Base-by-base conservation (phyloP, 2,888 invertebrate genomes). In the Pandemis heparana region DNA sequence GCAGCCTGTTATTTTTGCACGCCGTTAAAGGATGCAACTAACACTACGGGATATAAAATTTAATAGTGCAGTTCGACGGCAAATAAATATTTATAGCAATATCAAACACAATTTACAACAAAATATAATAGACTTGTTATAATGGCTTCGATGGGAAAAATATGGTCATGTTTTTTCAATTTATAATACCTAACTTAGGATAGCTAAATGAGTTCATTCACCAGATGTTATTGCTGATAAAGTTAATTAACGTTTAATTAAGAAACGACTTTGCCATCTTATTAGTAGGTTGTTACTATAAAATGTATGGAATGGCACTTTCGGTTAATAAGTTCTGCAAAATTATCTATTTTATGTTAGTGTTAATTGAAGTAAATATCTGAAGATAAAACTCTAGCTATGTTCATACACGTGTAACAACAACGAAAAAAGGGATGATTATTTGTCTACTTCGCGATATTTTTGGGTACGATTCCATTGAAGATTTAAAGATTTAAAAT, bases 71-170 rank as follows among this genome's bases (percentile, higher is more conserved):
- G 65, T 70, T 61, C 18, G 69, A 12, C 60, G 59, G 59, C 43
- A 69, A 59, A 60, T 70, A 61, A 74, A 74, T 70, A 65, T 74
- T 74, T 70, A 74, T 74, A 53, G 74, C 73, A 53, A 70, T 61
- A 70, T 74, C 70, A 74, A 74, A 70, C 73, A 68, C 67, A 56
- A 73, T 73, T 73, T 73, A 73, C 48, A 73, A 69, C 70, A 70
- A 74, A 59, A 61, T 69, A 46, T 32, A 63, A 39, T 53, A 16
- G 23, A 12, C 56, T 23, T 0, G 56, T 23, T 56, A 23, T 53
- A 0, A 23, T 5, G 10, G 56, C 12, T 56, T 18, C 23, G 56
- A 23, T 23, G 56, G 23, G 56, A 4, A 56, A 56, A 56, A 56
- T 56, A 23, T 56, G 10, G 23, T 18, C 10, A 23, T 56, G 23